Evolutionary conservation across 2,797 vertebrate genomes (phyloP), one percentile per base, ranked within the genome.

Genomic region (Premnoplex brunnescens): DNA sequence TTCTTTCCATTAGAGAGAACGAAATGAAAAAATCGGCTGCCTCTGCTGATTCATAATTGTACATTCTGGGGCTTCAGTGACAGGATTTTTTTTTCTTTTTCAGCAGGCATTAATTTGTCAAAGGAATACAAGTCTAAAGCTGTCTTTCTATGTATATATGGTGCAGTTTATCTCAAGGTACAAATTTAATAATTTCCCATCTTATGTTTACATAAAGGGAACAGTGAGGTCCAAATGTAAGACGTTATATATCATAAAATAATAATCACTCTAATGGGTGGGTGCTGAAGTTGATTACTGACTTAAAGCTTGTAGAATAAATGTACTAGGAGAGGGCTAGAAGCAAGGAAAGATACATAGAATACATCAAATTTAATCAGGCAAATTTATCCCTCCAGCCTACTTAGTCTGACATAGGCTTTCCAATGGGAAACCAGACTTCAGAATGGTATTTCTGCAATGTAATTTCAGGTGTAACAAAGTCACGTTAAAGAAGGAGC

Each of bases 351-450:
- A 89, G 89, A 89, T 86, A 81, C 63, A 73, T 12, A 89, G 80
- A 96, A 94, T 92, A 91, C 46, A 95, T 95, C 95, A 96, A 30
- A 95, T 92, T 91, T 95, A 92, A 96, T 97, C 95, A 96, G 72
- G 75, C 36, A 95, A 96, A 96, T 80, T 67, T 71, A 94, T 88
- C 94, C 92, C 92, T 89, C 54, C 77, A 95, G 95, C 80, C 89
- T 95, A 78, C 77, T 96, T 84, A 59, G 74, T 69, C 84, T 48
- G 48, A 95, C 92, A 92, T 82, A 91, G 96, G 80, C 62, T 91
- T 96, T 96, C 96, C 86, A 66, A 12, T 9, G 85, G 88, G 88
- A 96, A 95, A 89, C 34, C 4, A 17, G 32, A 91, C 86, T 90
- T 93, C 77, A 92, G 80, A 89, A 90, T 7, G 88, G 46, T 78